Evolutionary conservation across 2,888 invertebrate species (phyloP).

Genomic region (Parascotia fuliginaria): DNA sequence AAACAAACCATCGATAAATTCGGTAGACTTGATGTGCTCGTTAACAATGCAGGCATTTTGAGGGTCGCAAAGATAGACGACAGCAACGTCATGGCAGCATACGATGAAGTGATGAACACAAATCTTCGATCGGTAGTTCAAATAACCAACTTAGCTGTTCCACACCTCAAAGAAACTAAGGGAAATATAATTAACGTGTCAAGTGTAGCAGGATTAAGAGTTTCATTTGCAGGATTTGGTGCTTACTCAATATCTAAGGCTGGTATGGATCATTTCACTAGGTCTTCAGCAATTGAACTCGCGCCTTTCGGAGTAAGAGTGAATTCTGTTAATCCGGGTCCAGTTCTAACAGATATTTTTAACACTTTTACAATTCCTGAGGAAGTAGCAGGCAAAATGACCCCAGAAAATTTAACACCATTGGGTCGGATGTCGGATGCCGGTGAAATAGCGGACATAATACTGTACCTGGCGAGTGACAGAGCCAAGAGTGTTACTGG

Average conservation of each 20-base stretch:
- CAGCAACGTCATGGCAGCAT: conserved; percentile 42
- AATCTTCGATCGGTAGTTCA: conserved; percentile 52
- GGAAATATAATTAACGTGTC: conserved; percentile 54
- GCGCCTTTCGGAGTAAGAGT: conserved; percentile 90
- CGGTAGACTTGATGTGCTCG: conserved; percentile 51
- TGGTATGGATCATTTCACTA: conserved; percentile 52
- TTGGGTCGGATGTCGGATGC: conserved; percentile 8
- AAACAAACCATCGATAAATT: conserved; percentile 47
- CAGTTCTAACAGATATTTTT: conserved; percentile 79
- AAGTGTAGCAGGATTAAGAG: conserved; percentile 65
- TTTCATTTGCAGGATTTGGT: conserved; percentile 84
- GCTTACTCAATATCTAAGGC: conserved; percentile 50
- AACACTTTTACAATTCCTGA: not conserved
- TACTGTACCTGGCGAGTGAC: conserved; percentile 41
- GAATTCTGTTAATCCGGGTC: conserved; percentile 51
- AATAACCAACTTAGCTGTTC: conserved; percentile 48
- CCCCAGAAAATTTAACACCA: not conserved
- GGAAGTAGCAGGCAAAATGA: not conserved
- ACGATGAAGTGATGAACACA: conserved; percentile 48
- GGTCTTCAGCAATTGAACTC: conserved; percentile 85
- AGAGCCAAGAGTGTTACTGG: conserved; percentile 43
- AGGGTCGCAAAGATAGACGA: conserved; percentile 29
- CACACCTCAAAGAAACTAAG: conserved; percentile 50
- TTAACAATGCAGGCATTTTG: conserved; percentile 24
- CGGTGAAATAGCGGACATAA: conserved; percentile 35